phyloP scores from a whole-genome alignment of 2,113 vertebrate species.

The Zosterops borbonicus region DNA sequence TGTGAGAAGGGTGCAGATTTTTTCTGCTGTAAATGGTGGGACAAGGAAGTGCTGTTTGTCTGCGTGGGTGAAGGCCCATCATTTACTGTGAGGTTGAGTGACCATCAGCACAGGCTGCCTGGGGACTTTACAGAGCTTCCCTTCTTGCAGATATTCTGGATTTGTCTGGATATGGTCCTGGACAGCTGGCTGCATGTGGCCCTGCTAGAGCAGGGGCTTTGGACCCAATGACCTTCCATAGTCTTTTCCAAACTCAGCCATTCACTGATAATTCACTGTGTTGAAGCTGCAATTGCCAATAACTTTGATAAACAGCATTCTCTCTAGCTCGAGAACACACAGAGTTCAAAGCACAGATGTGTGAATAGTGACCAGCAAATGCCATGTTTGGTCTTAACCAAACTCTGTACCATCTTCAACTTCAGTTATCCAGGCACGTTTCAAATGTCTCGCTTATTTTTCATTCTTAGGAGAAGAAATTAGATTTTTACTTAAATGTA shows the following conservation, averaged over 20 bases:
- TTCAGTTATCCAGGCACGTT: background rate
- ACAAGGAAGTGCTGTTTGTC: background rate
- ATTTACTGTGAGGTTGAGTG: background rate
- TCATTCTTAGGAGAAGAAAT: background rate
- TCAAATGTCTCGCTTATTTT: background rate
- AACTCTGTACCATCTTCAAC: background rate
- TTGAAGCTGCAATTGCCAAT: background rate
- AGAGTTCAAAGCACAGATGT: background rate
- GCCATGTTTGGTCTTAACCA: background rate
- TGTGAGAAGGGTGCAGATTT: background rate
- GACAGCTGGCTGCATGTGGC: background rate
- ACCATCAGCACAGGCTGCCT: fast-evolving
- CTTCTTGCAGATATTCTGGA: background rate
- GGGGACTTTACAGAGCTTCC: background rate
- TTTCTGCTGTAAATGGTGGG: background rate
- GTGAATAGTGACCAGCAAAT: background rate
- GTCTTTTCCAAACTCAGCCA: background rate
- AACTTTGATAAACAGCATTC: background rate
- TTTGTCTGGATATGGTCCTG: background rate
- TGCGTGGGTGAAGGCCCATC: background rate
- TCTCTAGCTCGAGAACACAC: background rate
- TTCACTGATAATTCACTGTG: background rate
- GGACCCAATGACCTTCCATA: background rate
- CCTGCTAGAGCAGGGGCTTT: background rate
- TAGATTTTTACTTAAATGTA: background rate